Conservation (phyloP, 2,888 invertebrate genomes). For the Lasioglossum zephyrum region DNA sequence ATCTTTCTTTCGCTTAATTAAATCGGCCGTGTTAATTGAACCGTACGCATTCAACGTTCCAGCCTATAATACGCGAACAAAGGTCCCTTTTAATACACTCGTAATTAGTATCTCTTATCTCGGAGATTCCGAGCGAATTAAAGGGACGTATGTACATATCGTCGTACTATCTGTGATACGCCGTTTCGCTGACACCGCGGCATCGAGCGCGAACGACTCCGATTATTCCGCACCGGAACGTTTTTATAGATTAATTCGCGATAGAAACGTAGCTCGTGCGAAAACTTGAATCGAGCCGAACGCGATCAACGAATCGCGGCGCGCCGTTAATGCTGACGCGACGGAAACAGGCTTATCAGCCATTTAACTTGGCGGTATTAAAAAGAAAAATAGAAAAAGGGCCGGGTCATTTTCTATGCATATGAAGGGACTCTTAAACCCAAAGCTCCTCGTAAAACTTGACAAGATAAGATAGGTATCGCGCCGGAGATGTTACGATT, state of each 20-base stretch:
- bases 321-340: conserved; percentile 24
- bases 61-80: conserved; percentile 2
- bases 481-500: conserved; percentile 31
- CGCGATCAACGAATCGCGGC: background rate
- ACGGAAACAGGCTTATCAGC: conserved; percentile 43
- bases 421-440: conserved; percentile 50
- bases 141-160: conserved; percentile 3
- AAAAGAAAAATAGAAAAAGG: conserved; percentile 29
- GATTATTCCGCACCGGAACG: conserved; percentile 12
- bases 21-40: conserved; percentile 16
- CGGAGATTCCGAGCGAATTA: conserved; percentile 3
- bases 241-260: conserved; percentile 31
- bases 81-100: background rate
- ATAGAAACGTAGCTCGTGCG: conserved; percentile 37
- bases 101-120: conserved; percentile 23
- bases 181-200: background rate
- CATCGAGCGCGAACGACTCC: background rate
- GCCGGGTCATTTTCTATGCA: conserved; percentile 42
- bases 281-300: conserved; percentile 36
- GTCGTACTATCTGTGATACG: background rate
- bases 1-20: conserved; percentile 22
- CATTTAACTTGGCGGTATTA: conserved; percentile 57
- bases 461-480: conserved; percentile 58
- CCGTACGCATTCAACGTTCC: background rate
- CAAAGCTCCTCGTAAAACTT: conserved; percentile 47